phyloP scores from a whole-genome alignment of 2,797 vertebrate species.

The Coreius guichenoti region DNA sequence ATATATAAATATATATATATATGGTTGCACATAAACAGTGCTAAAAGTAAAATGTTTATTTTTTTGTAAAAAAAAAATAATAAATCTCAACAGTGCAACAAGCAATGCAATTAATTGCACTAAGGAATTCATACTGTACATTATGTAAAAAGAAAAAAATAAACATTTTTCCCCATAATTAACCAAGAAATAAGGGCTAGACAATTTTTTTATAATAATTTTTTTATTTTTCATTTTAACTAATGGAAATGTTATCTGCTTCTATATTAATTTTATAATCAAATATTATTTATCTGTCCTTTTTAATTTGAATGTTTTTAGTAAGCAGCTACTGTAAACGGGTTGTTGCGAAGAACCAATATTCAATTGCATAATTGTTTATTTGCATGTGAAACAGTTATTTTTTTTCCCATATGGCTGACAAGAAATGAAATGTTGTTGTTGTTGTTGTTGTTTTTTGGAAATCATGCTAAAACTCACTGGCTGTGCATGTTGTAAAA shows the following conservation, averaged over 20 bases:
- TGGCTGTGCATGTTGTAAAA: background rate
- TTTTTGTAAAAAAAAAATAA: background rate
- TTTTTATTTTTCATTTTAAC: background rate
- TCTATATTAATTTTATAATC: background rate
- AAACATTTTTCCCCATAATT: background rate
- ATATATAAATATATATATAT: no score
- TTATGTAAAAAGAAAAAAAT: background rate
- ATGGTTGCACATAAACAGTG: background rate
- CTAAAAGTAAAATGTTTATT: background rate
- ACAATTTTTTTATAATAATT: background rate
- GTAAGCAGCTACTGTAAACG: background rate
- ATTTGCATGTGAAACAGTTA: constrained; percentile 25
- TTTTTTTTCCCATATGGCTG: constrained; percentile 40
- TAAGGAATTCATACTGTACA: background rate
- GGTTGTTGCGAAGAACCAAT: background rate
- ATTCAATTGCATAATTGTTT: constrained; percentile 25
- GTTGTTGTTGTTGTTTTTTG: background rate
- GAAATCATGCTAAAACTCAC: background rate
- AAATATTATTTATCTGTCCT: background rate
- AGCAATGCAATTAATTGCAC: background rate
- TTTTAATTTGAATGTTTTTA: constrained; percentile 2
- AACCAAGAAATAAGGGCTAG: background rate
- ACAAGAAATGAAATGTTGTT: constrained; percentile 26
- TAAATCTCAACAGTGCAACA: background rate
- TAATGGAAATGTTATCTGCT: background rate